Conservation (phyloP, 2,888 invertebrate genomes). For the Gnatocerus cornutus region DNA sequence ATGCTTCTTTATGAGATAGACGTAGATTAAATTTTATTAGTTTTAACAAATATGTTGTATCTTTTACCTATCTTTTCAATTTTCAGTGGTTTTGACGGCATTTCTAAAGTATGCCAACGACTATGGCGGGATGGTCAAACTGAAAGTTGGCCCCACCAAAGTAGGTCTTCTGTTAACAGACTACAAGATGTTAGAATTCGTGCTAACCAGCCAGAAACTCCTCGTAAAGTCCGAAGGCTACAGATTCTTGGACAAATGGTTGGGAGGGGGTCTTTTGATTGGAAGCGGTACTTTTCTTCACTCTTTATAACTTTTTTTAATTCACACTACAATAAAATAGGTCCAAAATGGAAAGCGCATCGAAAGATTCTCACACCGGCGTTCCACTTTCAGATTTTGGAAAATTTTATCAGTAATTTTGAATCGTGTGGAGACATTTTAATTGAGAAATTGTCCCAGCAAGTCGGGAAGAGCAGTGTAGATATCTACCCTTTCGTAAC, state of each 20-base stretch:
- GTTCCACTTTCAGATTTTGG: conserved; percentile 25
- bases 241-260: not conserved
- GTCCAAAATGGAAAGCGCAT: conserved; percentile 22
- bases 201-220: conserved; percentile 11
- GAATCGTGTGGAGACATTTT: conserved; percentile 12
- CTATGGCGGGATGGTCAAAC: not conserved
- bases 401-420: conserved; percentile 11
- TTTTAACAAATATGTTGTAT: too few relatives aligned
- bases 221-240: conserved; percentile 10
- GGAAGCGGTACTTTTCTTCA: conserved; percentile 1
- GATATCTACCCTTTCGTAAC: conserved; percentile 30
- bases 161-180: not conserved
- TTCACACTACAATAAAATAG: conserved; percentile 2
- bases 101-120: not conserved
- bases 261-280: conserved; percentile 15
- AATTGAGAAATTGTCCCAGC: conserved; percentile 6
- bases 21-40: too few relatives aligned
- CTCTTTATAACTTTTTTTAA: not conserved
- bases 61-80: too few relatives aligned
- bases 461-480: not conserved
- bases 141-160: conserved; percentile 10
- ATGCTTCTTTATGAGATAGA: too few relatives aligned
- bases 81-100: not conserved
- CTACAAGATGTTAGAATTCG: conserved; percentile 17
- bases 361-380: conserved; percentile 20